These are phyloP conservation scores for Argyresthia goedartella DNA, from an alignment of 2,888 invertebrate species.

Conservation along the genomic window DNA sequence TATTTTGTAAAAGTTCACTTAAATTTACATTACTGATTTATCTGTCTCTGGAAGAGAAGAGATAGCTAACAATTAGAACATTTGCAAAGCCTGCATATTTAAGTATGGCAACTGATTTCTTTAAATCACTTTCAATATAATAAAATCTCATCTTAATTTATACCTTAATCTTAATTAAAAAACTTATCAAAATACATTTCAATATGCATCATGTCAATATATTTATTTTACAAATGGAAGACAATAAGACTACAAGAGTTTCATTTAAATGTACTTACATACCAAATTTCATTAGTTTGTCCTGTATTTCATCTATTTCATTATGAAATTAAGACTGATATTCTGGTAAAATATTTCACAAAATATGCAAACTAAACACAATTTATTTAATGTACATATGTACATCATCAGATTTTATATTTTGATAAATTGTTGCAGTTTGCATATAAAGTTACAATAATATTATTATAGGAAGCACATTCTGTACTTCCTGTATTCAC, in stretches of 20 bases:
- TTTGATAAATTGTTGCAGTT: background rate
- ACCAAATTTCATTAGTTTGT: no score
- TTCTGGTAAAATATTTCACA: background rate
- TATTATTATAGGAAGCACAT: background rate
- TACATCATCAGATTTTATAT: background rate
- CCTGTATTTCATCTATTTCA: no score
- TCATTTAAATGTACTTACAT: background rate
- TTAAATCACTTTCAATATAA: constrained; percentile 4
- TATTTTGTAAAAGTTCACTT: background rate
- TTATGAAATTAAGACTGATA: background rate
- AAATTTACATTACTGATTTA: no score
- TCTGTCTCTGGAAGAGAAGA: no score
- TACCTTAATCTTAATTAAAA: background rate
- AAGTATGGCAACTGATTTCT: background rate
- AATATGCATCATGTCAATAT: background rate
- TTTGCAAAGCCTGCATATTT: background rate
- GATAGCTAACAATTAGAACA: no score
- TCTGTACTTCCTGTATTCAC: constrained; percentile 10
- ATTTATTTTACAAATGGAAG: constrained; percentile 17
- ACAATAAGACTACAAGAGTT: constrained; percentile 19
- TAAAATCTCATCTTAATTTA: background rate
- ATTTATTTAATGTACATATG: no score
- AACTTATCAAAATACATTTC: background rate
- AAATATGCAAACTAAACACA: background rate
- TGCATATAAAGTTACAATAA: constrained; percentile 7